Conservation (phyloP, 92 coral and sea anemone genomes). For the Scolanthus callimorphus region DNA sequence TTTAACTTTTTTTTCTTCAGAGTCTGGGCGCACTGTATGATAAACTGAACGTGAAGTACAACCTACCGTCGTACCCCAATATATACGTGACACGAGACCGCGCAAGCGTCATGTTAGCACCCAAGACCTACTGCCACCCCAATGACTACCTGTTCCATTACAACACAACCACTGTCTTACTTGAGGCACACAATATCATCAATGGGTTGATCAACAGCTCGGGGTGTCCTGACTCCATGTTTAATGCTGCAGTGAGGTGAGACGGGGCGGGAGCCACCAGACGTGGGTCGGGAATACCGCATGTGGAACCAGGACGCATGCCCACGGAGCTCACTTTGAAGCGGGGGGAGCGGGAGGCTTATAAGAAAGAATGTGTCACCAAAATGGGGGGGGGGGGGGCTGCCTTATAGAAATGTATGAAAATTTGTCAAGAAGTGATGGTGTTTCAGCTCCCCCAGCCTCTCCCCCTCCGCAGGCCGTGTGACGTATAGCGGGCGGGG, state of each 20-base stretch:
- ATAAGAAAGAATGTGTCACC: too few relatives aligned
- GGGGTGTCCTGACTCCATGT: conserved; percentile 67
- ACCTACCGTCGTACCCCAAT: conserved; percentile 70
- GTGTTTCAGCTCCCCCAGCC: too few relatives aligned
- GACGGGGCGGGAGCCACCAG: too few relatives aligned
- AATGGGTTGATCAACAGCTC: conserved; percentile 49
- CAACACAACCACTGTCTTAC: conserved; percentile 66
- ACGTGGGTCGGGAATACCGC: too few relatives aligned
- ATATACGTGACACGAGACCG: conserved; percentile 64
- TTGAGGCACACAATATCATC: conserved; percentile 78
- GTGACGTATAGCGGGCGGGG: too few relatives aligned
- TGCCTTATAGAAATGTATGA: too few relatives aligned
- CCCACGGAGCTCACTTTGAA: too few relatives aligned
- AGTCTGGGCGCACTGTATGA: conserved; percentile 79
- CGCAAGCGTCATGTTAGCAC: conserved; percentile 85
- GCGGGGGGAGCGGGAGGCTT: too few relatives aligned
- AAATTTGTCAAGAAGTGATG: background rate
- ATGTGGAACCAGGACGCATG: too few relatives aligned
- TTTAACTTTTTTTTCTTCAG: conserved; percentile 30
- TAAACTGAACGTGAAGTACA: conserved; percentile 62
- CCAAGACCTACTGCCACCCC: conserved; percentile 85
- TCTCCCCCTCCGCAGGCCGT: too few relatives aligned
- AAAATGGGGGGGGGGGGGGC: too few relatives aligned
- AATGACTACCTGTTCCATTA: conserved; percentile 81
- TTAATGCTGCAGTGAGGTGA: conserved; percentile 88